A percentile compares a stretch with the other conserved stretches of the same genome.
Evolutionary conservation across 2,797 vertebrate species (phyloP).

Genomic region (Channa striata): DNA sequence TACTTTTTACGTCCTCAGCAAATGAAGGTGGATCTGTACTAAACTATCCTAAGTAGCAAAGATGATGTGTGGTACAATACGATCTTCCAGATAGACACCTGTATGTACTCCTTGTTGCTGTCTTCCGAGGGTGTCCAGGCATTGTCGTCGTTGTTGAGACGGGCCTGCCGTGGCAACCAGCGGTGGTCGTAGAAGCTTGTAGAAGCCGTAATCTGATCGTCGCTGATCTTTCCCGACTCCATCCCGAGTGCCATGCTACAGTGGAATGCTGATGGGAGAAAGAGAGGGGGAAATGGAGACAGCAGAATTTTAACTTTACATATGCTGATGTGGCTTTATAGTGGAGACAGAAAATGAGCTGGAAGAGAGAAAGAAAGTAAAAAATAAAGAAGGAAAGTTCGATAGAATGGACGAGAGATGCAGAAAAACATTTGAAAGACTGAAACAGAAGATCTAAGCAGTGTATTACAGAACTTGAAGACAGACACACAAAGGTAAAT

Average conservation of each 20-base stretch:
- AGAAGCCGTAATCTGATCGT: conserved; percentile 94
- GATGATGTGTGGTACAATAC: neutral
- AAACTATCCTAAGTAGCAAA: neutral
- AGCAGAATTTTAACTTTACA: conserved; percentile 55
- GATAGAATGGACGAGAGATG: conserved; percentile 8
- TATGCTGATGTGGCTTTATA: neutral
- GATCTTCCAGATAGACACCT: conserved; percentile 79
- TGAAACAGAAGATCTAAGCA: conserved; percentile 21
- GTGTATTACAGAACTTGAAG: conserved; percentile 21
- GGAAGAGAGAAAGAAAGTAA: neutral
- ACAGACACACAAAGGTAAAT: conserved; percentile 26
- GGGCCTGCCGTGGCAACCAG: conserved; percentile 94
- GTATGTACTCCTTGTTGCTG: conserved; percentile 95
- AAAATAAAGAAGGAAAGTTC: neutral
- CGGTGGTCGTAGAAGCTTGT: conserved; percentile 90
- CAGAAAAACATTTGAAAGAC: neutral
- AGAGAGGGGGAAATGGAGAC: conserved; percentile 77
- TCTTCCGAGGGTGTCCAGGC: conserved; percentile 96
- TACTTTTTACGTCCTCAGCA: conserved; percentile 10
- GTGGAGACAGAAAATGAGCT: neutral
- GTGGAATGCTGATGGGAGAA: conserved; percentile 87
- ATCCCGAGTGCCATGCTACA: conserved; percentile 93
- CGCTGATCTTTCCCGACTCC: conserved; percentile 95
- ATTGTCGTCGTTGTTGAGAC: conserved; percentile 95
- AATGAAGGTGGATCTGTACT: neutral